Base-by-base conservation (phyloP, 2,888 invertebrate species). In the Watsonalla binaria region DNA sequence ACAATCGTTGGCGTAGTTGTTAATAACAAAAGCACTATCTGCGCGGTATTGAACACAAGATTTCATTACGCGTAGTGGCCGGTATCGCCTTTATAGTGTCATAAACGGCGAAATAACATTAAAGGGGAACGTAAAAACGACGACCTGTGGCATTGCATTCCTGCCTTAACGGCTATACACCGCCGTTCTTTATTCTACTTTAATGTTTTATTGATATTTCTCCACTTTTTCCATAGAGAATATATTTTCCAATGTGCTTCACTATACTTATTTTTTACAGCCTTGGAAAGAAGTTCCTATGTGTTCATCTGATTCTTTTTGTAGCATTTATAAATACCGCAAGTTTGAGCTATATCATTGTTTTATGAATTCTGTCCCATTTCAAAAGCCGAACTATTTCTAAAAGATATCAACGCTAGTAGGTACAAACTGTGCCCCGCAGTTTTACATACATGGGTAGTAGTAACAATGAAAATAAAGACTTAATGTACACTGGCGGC, bases 31-130 rank as follows among this genome's bases (percentile, higher is more conserved):
- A 66, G 64, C 67, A 71, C 73, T 78, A 79, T 79, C 78, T 74
- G 59, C 67, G 66, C 74, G 77, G 80, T 86, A 89, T 88, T 81
- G 87, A 89, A 84, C 84, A 81, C 77, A 82, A 84, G 86, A 88
- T 90, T 90, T 90, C 90, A 90, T 90, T 90, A 90, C 88, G 82
- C 84, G 86, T 89, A 90, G 90, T 89, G 90, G 87, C 82, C 82
- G 78, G 84, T 84, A 86, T 86, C 85, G 85, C 76, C 84, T 90
- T 90, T 90, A 90, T 89, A 79, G 89, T 87, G 84, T 85, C 87
- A 88, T 90, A 90, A 90, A 90, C 82, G 85, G 65, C 79, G 80
- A 86, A 88, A 87, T 88, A 90, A 86, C 89, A 88, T 87, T 88
- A 89, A 86, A 80, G 80, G 73, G 74, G 82, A 75, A 68, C 78